phyloP scores from a whole-genome alignment of 2,797 vertebrate genomes.

The Telmatherina bonti region DNA sequence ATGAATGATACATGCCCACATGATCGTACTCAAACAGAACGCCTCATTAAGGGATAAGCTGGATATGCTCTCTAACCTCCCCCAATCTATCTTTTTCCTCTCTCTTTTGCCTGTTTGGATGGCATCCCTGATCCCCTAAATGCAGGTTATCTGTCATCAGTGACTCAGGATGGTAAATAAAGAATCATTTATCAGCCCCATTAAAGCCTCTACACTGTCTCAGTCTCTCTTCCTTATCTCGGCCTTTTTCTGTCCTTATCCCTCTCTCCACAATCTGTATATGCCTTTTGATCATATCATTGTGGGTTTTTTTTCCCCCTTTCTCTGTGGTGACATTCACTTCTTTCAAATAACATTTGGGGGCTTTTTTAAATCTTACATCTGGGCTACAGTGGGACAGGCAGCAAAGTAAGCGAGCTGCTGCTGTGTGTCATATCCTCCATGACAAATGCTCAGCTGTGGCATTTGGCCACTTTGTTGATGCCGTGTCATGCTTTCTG shows the following conservation, averaged over 20 bases:
- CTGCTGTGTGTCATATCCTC: slow-evolving; percentile 14
- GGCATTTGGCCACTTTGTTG: slow-evolving; percentile 60
- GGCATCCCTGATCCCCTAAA: slow-evolving; percentile 74
- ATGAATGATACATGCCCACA: slow-evolving; percentile 71
- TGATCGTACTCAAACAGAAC: slow-evolving; percentile 71
- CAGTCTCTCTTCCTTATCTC: slow-evolving; percentile 54
- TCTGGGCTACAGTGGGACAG: slow-evolving; percentile 34
- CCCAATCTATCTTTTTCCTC: slow-evolving; percentile 54
- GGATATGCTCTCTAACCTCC: slow-evolving; percentile 70
- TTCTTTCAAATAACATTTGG: slow-evolving; percentile 26
- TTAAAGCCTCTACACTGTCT: slow-evolving; percentile 56
- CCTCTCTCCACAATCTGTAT: slow-evolving; percentile 33
- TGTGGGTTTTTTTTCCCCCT: background rate
- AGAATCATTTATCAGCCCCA: slow-evolving; percentile 72
- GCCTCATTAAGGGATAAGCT: slow-evolving; percentile 76
- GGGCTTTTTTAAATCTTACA: slow-evolving; percentile 27
- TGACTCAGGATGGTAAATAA: slow-evolving; percentile 74
- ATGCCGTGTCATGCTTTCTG: slow-evolving; percentile 66
- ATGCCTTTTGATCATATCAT: slow-evolving; percentile 50
- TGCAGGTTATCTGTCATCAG: slow-evolving; percentile 78
- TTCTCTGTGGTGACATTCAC: slow-evolving; percentile 30
- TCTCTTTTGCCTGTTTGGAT: slow-evolving; percentile 57
- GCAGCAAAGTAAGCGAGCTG: slow-evolving; percentile 23
- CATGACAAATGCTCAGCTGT: slow-evolving; percentile 7
- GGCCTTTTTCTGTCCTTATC: slow-evolving; percentile 39